A percentile compares a stretch with the other conserved stretches of the same genome.
Evolutionary conservation across 2,888 invertebrate species (phyloP).

Genomic region (Synergus umbraculus): DNA sequence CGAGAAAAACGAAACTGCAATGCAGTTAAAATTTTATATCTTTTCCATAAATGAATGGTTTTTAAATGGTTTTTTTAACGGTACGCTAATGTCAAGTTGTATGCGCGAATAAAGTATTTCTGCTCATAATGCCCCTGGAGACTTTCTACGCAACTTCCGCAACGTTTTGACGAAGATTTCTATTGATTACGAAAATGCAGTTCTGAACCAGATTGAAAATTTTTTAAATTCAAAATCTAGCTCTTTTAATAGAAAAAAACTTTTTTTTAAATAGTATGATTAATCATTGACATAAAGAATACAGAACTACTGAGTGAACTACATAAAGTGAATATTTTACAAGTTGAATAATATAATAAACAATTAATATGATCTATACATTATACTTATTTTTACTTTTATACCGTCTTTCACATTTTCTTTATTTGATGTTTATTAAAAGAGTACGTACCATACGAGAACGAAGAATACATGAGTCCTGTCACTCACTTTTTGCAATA

Average conservation of each 20-base stretch:
- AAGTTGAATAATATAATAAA: no score
- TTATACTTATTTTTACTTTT: neutral
- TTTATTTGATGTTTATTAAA: neutral
- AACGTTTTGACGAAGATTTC: constrained; percentile 63
- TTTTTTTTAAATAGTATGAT: no score
- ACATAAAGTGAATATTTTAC: no score
- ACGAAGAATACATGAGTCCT: constrained; percentile 6
- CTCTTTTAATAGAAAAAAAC: no score
- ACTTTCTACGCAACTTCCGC: constrained; percentile 72
- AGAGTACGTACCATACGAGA: constrained; percentile 22
- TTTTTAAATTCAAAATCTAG: neutral
- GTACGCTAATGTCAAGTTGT: constrained; percentile 8
- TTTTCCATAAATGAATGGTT: neutral
- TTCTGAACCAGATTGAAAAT: neutral
- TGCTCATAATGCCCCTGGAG: constrained; percentile 47
- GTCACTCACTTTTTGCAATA: neutral
- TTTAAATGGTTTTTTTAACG: constrained; percentile 27
- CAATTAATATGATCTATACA: neutral
- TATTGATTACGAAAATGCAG: constrained; percentile 66
- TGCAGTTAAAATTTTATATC: neutral
- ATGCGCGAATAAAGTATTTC: constrained; percentile 23
- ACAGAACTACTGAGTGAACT: no score
- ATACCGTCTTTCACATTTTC: neutral
- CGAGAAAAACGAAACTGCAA: neutral
- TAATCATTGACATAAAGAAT: no score